Percentiles rank a stretch among this genome's conserved stretches.
These are phyloP conservation scores for Clavelina lepadiformis DNA, from an alignment of 23 tunicate genomes.

Conservation along the genomic window DNA sequence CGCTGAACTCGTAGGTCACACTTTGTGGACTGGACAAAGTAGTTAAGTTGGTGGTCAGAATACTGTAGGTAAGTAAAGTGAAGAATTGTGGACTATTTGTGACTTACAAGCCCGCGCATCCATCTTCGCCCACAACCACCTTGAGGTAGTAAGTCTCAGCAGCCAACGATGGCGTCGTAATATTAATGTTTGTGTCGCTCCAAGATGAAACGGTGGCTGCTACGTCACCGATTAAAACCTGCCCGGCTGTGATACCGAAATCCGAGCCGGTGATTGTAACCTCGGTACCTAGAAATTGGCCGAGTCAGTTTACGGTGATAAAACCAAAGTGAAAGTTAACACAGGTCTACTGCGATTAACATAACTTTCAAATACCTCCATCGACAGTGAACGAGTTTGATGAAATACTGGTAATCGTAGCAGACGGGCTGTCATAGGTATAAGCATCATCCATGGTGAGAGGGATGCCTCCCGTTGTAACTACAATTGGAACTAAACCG, in stretches of 20 bases:
- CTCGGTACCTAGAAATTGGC: constrained; percentile 2
- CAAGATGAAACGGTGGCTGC: constrained; percentile 1
- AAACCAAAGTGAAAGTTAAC: too few species aligned
- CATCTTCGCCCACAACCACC: background rate
- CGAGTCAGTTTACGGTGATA: too few species aligned
- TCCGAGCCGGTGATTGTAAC: constrained; percentile 19
- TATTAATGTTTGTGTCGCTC: constrained; percentile 3
- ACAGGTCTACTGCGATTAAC: too few species aligned
- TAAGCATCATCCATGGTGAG: too few species aligned
- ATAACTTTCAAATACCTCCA: constrained; percentile 31
- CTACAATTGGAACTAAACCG: background rate
- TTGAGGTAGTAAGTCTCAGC: constrained; percentile 5
- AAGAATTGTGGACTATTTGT: background rate
- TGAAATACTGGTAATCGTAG: constrained; percentile 3
- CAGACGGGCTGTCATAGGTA: constrained; percentile 5
- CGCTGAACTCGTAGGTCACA: constrained; percentile 25
- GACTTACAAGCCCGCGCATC: background rate
- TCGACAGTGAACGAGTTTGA: constrained; percentile 9
- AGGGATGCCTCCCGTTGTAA: constrained; percentile 10
- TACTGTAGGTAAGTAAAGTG: too few species aligned
- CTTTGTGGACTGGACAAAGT: background rate
- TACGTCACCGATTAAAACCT: background rate
- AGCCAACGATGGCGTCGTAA: constrained; percentile 2
- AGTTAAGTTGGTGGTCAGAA: too few species aligned
- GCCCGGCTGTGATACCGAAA: background rate